Percentiles rank a stretch among this genome's conserved stretches.
Conservation (phyloP, 64 coral and sea anemone genomes). For the Pocillopora verrucosa region DNA sequence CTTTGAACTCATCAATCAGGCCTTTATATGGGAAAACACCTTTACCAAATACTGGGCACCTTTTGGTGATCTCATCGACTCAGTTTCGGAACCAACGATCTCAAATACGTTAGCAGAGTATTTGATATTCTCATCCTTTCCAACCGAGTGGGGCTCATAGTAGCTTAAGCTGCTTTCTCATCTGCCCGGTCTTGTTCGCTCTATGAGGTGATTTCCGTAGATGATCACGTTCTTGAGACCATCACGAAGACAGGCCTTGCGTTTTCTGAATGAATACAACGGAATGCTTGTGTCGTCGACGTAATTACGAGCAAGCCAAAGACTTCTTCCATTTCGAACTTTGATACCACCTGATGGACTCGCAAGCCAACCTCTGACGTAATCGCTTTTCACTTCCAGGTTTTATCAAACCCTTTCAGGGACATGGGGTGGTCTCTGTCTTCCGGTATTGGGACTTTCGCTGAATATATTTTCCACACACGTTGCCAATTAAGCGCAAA, state of each 20-base stretch:
- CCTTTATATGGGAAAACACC: not conserved
- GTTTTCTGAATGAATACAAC: not conserved
- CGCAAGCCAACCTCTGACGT: conserved; percentile 38
- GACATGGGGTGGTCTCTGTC: conserved; percentile 32
- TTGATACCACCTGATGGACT: too few species aligned
- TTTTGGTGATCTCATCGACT: not conserved
- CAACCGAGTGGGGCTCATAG: not conserved
- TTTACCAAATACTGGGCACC: not conserved
- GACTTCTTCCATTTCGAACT: too few species aligned
- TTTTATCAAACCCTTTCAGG: conserved; percentile 33
- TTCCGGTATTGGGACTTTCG: conserved; percentile 31
- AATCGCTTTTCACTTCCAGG: not conserved
- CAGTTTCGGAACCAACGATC: too few species aligned
- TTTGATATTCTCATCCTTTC: conserved; percentile 8
- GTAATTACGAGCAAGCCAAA: too few species aligned
- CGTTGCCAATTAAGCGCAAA: not conserved
- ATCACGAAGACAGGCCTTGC: not conserved
- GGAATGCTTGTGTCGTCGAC: not conserved
- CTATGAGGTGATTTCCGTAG: conserved; percentile 41
- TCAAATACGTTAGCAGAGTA: conserved; percentile 50
- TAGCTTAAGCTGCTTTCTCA: conserved; percentile 6
- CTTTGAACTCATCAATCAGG: not conserved
- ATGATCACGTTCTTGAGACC: conserved; percentile 34
- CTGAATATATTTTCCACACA: conserved; percentile 55
- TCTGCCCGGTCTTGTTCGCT: not conserved